These are phyloP conservation scores for Pangasius djambal DNA, from an alignment of 2,797 vertebrate genomes.

Conservation along the genomic window DNA sequence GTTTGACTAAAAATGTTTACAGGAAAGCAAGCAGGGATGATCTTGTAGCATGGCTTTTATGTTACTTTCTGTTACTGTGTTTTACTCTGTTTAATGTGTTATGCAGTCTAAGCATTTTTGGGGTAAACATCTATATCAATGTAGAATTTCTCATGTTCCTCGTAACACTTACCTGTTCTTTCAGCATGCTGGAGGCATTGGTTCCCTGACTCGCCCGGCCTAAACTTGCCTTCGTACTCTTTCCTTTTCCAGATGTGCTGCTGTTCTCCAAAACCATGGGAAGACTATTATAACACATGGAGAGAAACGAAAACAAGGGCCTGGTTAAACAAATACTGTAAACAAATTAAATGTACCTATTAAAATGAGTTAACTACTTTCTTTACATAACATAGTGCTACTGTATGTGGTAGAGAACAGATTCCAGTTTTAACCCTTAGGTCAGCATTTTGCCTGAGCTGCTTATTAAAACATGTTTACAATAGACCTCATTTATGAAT, in stretches of 20 bases:
- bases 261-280: constrained; percentile 72
- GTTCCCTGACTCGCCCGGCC: constrained; percentile 52
- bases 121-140: rapidly evolving
- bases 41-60: background rate
- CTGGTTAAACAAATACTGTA: background rate
- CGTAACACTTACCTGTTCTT: constrained; percentile 62
- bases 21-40: background rate
- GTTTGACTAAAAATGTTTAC: background rate
- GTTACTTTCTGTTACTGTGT: background rate
- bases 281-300: constrained; percentile 53
- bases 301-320: background rate
- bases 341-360: background rate
- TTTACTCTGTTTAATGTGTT: background rate
- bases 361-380: background rate
- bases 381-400: background rate
- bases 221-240: constrained; percentile 31
- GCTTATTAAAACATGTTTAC: background rate
- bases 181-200: constrained; percentile 63
- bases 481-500: background rate
- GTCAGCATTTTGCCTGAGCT: background rate
- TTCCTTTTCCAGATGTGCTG: constrained; percentile 52
- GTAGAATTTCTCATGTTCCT: background rate
- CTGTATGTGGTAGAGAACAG: background rate
- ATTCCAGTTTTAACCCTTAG: background rate
- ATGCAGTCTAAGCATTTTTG: background rate